These are phyloP conservation scores for Triops longicaudatus DNA, from an alignment of 1,140 invertebrate genomes.

Conservation along the genomic window DNA sequence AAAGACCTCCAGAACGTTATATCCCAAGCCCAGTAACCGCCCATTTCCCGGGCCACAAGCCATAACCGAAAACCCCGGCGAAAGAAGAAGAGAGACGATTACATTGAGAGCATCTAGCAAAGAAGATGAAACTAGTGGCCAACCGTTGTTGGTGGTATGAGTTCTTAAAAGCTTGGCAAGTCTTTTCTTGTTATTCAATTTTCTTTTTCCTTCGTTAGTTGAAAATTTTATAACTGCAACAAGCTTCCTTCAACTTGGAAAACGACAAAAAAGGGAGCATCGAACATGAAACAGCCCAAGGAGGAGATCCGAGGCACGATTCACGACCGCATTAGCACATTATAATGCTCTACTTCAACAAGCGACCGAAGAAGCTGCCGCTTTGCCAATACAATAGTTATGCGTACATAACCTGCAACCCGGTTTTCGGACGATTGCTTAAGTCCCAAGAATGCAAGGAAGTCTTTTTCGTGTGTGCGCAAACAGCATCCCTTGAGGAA, in stretches of 20 bases:
- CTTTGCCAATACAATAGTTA: slow-evolving; percentile 3
- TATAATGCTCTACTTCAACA: slow-evolving; percentile 1
- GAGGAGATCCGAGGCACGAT: not conserved
- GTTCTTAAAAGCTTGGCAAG: not conserved
- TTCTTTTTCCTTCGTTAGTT: not conserved
- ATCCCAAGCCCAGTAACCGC: slow-evolving; percentile 1
- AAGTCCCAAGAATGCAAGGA: not conserved
- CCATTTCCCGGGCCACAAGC: slow-evolving; percentile 3
- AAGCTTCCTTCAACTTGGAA: not conserved
- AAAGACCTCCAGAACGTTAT: not conserved
- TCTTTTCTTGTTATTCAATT: not conserved
- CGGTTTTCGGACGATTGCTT: not conserved
- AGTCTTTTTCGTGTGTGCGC: not conserved
- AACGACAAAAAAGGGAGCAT: not conserved
- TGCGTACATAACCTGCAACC: slow-evolving; percentile 6
- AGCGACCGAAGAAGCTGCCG: not conserved
- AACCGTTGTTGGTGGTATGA: not conserved
- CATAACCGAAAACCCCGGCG: not conserved
- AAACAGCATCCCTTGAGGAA: not conserved
- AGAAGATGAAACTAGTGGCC: not conserved
- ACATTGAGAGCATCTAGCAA: not conserved
- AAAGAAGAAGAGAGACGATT: slow-evolving; percentile 13
- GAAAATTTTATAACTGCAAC: not conserved
- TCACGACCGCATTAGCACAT: slow-evolving; percentile 4
- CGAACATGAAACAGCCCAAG: not conserved